phyloP scores from a whole-genome alignment of 2,888 invertebrate genomes.

The Empis stercorea region DNA sequence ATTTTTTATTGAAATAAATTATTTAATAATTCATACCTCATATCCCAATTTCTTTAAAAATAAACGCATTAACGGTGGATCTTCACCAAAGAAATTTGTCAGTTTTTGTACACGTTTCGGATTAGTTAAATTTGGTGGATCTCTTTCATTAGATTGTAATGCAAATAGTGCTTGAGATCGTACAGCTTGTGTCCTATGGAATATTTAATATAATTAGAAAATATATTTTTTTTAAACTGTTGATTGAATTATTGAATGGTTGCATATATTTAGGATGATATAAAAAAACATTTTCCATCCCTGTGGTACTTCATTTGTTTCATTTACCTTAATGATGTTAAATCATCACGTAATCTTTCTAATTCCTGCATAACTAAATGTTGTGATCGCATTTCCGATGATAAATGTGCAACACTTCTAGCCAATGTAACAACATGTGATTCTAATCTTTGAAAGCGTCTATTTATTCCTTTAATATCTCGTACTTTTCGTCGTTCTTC shows the following conservation, averaged over 20 bases:
- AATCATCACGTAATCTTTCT: conserved; percentile 72
- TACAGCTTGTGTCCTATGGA: conserved; percentile 8
- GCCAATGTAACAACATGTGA: conserved; percentile 85
- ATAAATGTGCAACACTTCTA: conserved; percentile 78
- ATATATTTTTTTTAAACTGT: too few species aligned
- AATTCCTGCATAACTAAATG: conserved; percentile 82
- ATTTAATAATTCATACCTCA: conserved; percentile 46
- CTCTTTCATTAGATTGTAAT: conserved; percentile 39
- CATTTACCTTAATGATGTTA: conserved; percentile 39
- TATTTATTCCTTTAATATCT: conserved; percentile 66
- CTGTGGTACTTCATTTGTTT: not conserved
- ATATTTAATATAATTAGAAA: not conserved
- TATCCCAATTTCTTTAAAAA: conserved; percentile 85
- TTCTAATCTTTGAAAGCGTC: conserved; percentile 76
- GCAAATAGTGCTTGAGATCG: conserved; percentile 15
- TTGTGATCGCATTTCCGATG: conserved; percentile 82
- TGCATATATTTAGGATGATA: too few species aligned
- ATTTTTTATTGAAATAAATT: too few species aligned
- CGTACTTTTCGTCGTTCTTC: conserved; percentile 64
- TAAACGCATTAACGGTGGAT: conserved; percentile 77
- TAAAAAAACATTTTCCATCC: too few species aligned
- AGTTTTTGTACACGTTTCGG: conserved; percentile 76
- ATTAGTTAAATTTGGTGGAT: conserved; percentile 65
- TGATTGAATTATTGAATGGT: too few species aligned
- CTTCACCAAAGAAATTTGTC: conserved; percentile 88